These are phyloP conservation scores for Pampus argenteus DNA, from an alignment of 2,797 vertebrate species.

Conservation along the genomic window DNA sequence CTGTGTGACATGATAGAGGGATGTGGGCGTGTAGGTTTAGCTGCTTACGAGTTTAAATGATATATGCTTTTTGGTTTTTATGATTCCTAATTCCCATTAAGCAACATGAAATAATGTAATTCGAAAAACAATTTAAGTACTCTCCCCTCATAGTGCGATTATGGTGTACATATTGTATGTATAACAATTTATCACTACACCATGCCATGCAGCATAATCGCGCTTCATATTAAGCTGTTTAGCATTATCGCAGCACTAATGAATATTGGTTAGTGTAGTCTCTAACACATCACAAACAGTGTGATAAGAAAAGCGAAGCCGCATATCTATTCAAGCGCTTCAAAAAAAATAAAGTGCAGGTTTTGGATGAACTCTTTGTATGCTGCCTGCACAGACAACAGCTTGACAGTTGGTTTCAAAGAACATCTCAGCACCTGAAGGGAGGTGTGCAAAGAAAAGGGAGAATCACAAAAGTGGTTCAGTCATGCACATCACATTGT, in stretches of 20 bases:
- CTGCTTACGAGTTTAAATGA: slow-evolving; percentile 64
- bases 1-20: slow-evolving; percentile 61
- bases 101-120: slow-evolving; percentile 61
- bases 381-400: slow-evolving; percentile 82
- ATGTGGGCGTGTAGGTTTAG: slow-evolving; percentile 63
- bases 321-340: slow-evolving; percentile 61
- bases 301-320: slow-evolving; percentile 59
- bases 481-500: slow-evolving; percentile 83
- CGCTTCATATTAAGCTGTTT: slow-evolving; percentile 1
- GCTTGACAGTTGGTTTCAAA: slow-evolving; percentile 87
- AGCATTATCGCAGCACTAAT: slow-evolving; percentile 11
- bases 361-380: slow-evolving; percentile 82
- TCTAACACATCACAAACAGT: slow-evolving; percentile 41
- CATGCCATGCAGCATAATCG: neutral
- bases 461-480: slow-evolving; percentile 82
- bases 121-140: slow-evolving; percentile 40
- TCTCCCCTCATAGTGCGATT: slow-evolving; percentile 3
- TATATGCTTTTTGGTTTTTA: slow-evolving; percentile 57
- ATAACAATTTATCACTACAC: slow-evolving; percentile 10
- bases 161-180: neutral
- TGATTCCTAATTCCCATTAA: slow-evolving; percentile 57
- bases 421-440: slow-evolving; percentile 82
- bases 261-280: slow-evolving; percentile 20
- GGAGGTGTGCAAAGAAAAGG: slow-evolving; percentile 77
- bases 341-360: slow-evolving; percentile 65